Evolutionary conservation across 2,797 vertebrate genomes (phyloP).

Genomic region (Meda fulgida): DNA sequence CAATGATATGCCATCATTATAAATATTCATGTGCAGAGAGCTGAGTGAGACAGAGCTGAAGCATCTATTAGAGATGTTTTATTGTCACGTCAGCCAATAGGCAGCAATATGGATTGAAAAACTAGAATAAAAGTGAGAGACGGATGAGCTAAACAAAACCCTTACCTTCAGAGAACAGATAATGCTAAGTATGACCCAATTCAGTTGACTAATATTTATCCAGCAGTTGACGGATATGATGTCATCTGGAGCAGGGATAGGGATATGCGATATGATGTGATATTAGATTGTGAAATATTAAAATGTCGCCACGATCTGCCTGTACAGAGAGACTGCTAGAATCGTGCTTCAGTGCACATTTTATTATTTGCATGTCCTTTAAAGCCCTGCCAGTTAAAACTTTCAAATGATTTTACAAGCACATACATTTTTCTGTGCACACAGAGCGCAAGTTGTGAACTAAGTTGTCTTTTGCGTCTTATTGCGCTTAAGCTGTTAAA

Average conservation of each 20-base stretch:
- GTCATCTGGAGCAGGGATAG: neutral
- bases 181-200: neutral
- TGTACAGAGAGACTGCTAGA: neutral
- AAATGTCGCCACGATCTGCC: neutral
- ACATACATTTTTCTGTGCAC: neutral
- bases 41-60: constrained; percentile 50
- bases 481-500: too few species aligned
- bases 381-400: neutral
- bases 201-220: constrained; percentile 16
- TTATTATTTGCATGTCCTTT: neutral
- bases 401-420: neutral
- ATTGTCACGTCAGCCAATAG: constrained; percentile 61
- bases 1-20: constrained; percentile 45
- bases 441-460: too few species aligned
- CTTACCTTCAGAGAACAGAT: constrained; percentile 20
- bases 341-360: neutral
- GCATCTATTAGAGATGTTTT: constrained; percentile 66
- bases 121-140: constrained; percentile 44
- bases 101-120: constrained; percentile 7
- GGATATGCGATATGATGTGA: neutral
- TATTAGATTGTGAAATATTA: neutral
- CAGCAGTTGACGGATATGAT: neutral
- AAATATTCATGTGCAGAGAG: constrained; percentile 49
- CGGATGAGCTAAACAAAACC: constrained; percentile 12
- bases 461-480: too few species aligned